phyloP scores from a whole-genome alignment of 2,888 invertebrate genomes.

The Metallyticus violacea region DNA sequence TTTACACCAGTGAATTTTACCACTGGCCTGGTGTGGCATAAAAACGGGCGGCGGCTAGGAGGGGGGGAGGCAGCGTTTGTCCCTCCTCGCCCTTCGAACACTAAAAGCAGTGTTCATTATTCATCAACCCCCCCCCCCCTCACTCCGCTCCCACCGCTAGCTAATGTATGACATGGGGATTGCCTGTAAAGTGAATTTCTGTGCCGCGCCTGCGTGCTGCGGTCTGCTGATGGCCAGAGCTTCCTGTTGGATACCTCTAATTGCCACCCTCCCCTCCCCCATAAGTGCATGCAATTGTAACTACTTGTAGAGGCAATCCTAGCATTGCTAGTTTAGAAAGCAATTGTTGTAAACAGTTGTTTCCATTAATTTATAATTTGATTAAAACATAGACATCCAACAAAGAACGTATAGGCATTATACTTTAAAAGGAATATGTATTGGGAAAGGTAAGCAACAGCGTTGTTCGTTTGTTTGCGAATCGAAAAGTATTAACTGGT shows the following conservation, averaged over 20 bases:
- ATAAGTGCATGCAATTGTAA: background rate
- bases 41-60: background rate
- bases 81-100: background rate
- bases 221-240: background rate
- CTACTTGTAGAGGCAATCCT: background rate
- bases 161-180: background rate
- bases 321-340: background rate
- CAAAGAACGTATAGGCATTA: no score
- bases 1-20: background rate
- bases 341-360: no score
- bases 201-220: background rate
- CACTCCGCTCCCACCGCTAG: no score
- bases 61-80: background rate
- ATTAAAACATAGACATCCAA: no score
- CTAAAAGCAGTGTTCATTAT: conserved; percentile 7
- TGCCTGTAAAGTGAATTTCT: background rate
- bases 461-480: no score
- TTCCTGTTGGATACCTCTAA: background rate
- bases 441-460: no score
- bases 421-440: no score
- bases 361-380: no score
- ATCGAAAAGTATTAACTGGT: no score
- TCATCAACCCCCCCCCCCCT: background rate
- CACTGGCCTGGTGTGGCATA: background rate
- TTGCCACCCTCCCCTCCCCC: background rate